Evolutionary conservation across 2,113 vertebrate species (phyloP).

Genomic region (Poicephalus gulielmi): DNA sequence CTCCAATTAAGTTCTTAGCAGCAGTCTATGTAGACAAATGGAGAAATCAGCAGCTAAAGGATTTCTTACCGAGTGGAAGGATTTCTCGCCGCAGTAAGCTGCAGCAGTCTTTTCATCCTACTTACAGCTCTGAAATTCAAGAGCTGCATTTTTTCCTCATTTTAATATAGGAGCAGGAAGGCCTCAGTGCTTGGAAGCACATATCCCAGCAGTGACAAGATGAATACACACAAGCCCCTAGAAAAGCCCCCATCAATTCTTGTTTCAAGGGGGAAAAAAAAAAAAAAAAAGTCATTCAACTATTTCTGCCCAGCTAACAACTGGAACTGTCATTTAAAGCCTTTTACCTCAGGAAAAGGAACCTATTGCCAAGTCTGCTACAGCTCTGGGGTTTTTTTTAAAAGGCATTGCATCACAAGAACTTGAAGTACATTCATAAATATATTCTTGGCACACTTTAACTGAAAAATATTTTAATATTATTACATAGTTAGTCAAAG

Average conservation of each 20-base stretch:
- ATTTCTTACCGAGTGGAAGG: not conserved
- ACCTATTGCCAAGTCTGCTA: not conserved
- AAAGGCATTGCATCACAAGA: not conserved
- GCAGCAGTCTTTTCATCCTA: not conserved
- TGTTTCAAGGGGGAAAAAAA: not conserved
- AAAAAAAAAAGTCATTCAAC: not conserved
- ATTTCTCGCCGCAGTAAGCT: not conserved
- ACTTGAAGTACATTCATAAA: conserved; percentile 12
- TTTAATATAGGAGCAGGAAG: not conserved
- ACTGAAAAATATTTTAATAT: conserved; percentile 41
- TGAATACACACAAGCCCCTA: not conserved
- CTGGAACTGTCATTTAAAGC: not conserved
- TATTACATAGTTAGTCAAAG: conserved; percentile 6
- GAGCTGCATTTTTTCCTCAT: not conserved
- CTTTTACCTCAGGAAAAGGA: not conserved
- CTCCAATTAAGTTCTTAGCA: not conserved
- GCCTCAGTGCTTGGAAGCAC: not conserved
- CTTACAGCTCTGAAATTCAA: not conserved
- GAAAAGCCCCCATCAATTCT: not conserved
- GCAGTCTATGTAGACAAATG: not conserved
- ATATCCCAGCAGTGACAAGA: not conserved
- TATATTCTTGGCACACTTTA: not conserved
- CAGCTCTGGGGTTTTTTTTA: not conserved
- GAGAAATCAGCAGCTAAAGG: conserved; percentile 1
- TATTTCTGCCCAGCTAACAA: not conserved